Evolutionary conservation across 1,140 invertebrate genomes (phyloP), one percentile per base, ranked within the genome.

Genomic region (Hyles euphorbiae): DNA sequence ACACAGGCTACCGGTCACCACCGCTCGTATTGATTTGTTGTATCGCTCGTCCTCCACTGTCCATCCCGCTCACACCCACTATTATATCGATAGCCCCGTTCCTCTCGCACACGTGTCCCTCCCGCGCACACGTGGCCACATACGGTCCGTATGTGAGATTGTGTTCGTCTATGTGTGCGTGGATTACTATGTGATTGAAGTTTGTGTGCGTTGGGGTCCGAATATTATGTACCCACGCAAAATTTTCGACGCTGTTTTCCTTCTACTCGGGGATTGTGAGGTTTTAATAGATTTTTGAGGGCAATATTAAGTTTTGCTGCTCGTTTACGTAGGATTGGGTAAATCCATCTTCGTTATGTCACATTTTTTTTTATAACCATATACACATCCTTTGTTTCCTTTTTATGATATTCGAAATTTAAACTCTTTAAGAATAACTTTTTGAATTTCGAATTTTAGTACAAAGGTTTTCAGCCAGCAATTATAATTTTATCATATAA

Each of bases 21-120:
- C 83, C 83, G 85, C 84, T 84, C 83, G 85, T 88, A 88, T 88
- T 88, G 85, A 88, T 88, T 88, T 86, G 85, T 88, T 88, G 83
- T 88, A 88, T 88, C 85, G 85, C 74, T 88, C 81, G 85, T 88
- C 85, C 85, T 88, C 83, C 81, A 81, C 76, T 71, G 53, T 60
- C 78, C 64, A 70, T 88, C 85, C 75, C 83, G 79, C 63, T 88
- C 85, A 57, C 72, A 65, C 80, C 58, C 59, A 65, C 68, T 48
- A 56, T 32, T 43, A 47, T 61, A 32, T 52, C 44, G 8, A 55
- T 71, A 63, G 34, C 11, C 48, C 67, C 51, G 34, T 82, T 67
- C 67, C 72, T 22, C 68, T 76, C 68, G 34, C 70, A 60, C 69
- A 73, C 74, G 69, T 81, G 73, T 78, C 68, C 67, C 80, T 74